A percentile compares a stretch with the other conserved stretches of the same genome.
Evolutionary conservation across 2,888 invertebrate genomes (phyloP).

Genomic region (Camponotus fellah): DNA sequence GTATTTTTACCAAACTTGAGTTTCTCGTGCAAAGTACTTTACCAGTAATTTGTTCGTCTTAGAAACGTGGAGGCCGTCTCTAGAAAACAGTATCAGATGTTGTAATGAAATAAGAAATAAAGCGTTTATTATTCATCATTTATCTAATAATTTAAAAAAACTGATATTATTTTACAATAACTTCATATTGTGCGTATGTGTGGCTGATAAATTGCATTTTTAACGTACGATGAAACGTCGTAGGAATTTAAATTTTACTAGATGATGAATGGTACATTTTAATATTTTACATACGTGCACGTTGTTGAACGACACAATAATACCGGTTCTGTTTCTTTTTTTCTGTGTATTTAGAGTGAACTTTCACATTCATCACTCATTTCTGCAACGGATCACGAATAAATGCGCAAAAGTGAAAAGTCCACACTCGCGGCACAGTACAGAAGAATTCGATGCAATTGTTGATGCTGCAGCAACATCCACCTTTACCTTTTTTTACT

Average conservation of each 20-base stretch:
- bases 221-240: neutral
- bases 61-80: neutral
- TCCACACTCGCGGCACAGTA: slow-evolving; percentile 37
- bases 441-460: slow-evolving; percentile 26
- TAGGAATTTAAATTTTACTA: slow-evolving; percentile 3
- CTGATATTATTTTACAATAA: neutral
- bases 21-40: slow-evolving; percentile 19
- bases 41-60: slow-evolving; percentile 3
- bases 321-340: slow-evolving; percentile 36
- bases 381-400: slow-evolving; percentile 30
- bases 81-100: neutral
- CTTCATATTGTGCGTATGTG: neutral
- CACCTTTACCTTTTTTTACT: slow-evolving; percentile 25
- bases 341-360: slow-evolving; percentile 38
- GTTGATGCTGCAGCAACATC: slow-evolving; percentile 31
- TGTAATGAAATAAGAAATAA: neutral
- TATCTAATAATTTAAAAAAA: neutral
- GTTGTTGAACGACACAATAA: slow-evolving; percentile 10
- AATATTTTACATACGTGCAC: slow-evolving; percentile 1
- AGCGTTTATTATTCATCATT: neutral
- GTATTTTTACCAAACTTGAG: slow-evolving; percentile 30
- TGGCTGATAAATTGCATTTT: neutral
- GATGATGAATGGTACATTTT: neutral
- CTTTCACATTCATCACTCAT: slow-evolving; percentile 32
- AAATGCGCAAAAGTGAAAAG: slow-evolving; percentile 46